A percentile compares a stretch with the other conserved stretches of the same genome.
Conservation (phyloP, 2,888 invertebrate species). For the Brenthis daphne region DNA sequence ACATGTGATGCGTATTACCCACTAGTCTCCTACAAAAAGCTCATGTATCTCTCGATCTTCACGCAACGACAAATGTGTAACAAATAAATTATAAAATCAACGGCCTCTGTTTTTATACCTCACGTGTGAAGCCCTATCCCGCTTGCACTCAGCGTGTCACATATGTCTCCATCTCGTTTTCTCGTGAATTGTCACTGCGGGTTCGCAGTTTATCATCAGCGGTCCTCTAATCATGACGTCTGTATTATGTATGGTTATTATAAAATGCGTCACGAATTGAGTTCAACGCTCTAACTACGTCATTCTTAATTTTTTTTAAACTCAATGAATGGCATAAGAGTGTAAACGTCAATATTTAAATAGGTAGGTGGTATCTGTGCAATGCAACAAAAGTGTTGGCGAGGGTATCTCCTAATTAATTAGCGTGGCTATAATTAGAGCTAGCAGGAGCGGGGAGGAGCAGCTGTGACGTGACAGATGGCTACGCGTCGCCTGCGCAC, state of each 20-base stretch:
- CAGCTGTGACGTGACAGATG: constrained; percentile 73
- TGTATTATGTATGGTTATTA: constrained; percentile 59
- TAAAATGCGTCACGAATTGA: constrained; percentile 55
- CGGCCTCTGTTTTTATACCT: constrained; percentile 74
- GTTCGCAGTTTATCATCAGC: constrained; percentile 72
- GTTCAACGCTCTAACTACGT: constrained; percentile 59
- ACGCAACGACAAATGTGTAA: constrained; percentile 82
- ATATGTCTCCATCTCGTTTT: constrained; percentile 54
- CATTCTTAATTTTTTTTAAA: constrained; percentile 22
- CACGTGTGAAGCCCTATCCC: constrained; percentile 56
- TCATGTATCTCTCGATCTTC: constrained; percentile 80
- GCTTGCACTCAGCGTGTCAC: constrained; percentile 47
- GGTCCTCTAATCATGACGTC: constrained; percentile 72
- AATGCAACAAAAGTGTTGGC: constrained; percentile 45
- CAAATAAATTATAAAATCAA: constrained; percentile 83
- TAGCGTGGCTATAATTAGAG: constrained; percentile 70
- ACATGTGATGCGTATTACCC: constrained; percentile 78
- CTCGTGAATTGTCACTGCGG: constrained; percentile 61
- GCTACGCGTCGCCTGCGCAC: constrained; percentile 70
- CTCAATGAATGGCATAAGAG: constrained; percentile 22
- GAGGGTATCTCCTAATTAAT: constrained; percentile 62
- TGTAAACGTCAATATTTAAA: constrained; percentile 47
- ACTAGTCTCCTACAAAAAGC: constrained; percentile 74
- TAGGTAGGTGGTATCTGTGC: constrained; percentile 40
- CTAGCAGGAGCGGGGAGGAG: constrained; percentile 60